These are phyloP conservation scores for Arctopsyche grandis DNA, from an alignment of 1,140 invertebrate genomes.

Conservation along the genomic window DNA sequence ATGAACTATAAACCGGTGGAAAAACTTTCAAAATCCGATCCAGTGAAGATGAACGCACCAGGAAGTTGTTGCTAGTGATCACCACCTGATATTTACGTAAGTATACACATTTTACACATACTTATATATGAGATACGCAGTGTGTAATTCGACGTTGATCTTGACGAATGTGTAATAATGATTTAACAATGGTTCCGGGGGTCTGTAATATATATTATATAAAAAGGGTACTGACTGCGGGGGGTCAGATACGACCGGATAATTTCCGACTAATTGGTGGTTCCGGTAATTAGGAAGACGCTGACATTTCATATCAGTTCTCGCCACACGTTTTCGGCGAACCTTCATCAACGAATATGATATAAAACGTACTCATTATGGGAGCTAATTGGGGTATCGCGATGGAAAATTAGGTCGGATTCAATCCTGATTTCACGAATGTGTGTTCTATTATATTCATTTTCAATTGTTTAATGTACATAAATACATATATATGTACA, in stretches of 20 bases:
- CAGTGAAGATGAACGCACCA: too few species aligned
- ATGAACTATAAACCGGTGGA: too few species aligned
- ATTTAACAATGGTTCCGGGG: not conserved
- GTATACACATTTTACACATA: not conserved
- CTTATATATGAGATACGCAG: too few species aligned
- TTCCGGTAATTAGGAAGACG: constrained; percentile 26
- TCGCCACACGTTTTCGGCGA: constrained; percentile 13
- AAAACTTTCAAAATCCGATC: too few species aligned
- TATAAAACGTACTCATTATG: constrained; percentile 22
- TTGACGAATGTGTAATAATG: not conserved
- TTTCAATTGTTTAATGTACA: too few species aligned
- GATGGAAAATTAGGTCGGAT: not conserved
- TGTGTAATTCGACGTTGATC: not conserved
- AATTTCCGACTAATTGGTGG: constrained; percentile 26
- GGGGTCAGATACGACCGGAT: not conserved
- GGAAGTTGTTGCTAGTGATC: too few species aligned
- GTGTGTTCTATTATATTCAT: too few species aligned
- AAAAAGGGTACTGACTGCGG: constrained; percentile 2
- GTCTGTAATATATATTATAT: not conserved
- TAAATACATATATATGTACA: too few species aligned
- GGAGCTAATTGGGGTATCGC: not conserved
- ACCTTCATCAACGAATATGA: constrained; percentile 13
- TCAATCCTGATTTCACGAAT: not conserved
- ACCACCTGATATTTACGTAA: not conserved
- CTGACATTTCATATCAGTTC: constrained; percentile 23